Conservation (phyloP, 1,140 invertebrate species). For the Bombus consobrinus region DNA sequence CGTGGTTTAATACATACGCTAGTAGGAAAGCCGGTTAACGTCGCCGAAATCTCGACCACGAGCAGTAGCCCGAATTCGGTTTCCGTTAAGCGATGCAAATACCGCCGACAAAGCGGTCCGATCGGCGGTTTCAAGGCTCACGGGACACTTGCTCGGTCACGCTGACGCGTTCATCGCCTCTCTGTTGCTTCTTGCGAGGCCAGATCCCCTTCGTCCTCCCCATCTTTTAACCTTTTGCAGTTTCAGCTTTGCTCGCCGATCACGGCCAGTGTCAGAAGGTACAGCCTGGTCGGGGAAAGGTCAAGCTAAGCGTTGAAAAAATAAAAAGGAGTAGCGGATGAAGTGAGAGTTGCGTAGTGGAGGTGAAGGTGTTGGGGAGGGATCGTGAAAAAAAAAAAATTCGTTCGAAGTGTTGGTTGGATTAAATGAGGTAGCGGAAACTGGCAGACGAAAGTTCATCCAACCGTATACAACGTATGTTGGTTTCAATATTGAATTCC, state of each 20-base stretch:
- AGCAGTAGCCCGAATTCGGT: constrained; percentile 42
- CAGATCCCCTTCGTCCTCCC: background rate
- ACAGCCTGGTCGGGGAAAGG: background rate
- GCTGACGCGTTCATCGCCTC: background rate
- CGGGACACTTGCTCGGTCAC: constrained; percentile 38
- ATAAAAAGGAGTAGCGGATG: background rate
- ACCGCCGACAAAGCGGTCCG: constrained; percentile 49
- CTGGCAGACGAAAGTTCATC: background rate
- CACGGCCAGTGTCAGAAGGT: background rate
- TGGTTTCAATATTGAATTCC: background rate
- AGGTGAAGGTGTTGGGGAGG: background rate
- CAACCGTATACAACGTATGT: background rate
- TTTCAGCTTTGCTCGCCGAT: background rate
- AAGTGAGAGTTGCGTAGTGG: background rate
- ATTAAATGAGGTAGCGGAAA: background rate
- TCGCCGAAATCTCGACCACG: constrained; percentile 57
- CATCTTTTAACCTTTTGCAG: background rate
- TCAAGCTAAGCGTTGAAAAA: background rate
- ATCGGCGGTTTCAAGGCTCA: constrained; percentile 49
- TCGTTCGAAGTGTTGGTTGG: background rate
- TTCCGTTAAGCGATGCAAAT: constrained; percentile 60
- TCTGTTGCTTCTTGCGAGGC: background rate
- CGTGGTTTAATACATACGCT: constrained; percentile 61
- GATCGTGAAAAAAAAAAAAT: background rate
- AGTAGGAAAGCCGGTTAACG: constrained; percentile 55